Percentiles rank a stretch among this genome's conserved stretches.
Evolutionary conservation across 2,797 vertebrate genomes (phyloP).

Genomic region (Sparus aurata): DNA sequence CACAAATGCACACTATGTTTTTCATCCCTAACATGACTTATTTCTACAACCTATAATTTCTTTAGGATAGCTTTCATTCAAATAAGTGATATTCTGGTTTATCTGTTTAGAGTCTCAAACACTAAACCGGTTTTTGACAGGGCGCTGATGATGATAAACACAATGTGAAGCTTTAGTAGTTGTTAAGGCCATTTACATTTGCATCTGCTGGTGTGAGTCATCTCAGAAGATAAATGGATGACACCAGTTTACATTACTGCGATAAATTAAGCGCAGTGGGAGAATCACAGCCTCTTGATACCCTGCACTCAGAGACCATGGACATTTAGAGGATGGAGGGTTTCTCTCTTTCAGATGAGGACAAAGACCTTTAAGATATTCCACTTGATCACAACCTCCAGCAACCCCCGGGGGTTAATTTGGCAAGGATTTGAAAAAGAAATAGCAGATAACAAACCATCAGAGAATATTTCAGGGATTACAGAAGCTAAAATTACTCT

Average conservation of each 20-base stretch:
- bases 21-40: background rate
- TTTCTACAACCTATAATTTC: background rate
- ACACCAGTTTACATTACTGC: constrained; percentile 1
- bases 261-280: constrained; percentile 16
- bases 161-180: constrained; percentile 3
- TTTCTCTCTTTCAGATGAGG: constrained; percentile 2
- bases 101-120: background rate
- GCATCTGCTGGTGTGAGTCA: constrained; percentile 14
- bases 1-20: background rate
- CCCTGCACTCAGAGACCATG: background rate
- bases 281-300: constrained; percentile 6
- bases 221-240: background rate
- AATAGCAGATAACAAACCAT: no score
- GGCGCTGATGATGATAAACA: constrained; percentile 2
- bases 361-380: background rate
- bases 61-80: background rate
- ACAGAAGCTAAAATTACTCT: no score
- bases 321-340: constrained; percentile 3
- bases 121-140: background rate
- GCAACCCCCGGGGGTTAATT: background rate
- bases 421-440: background rate
- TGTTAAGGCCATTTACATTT: constrained; percentile 7
- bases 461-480: background rate
- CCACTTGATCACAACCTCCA: background rate
- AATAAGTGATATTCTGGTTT: background rate